phyloP scores from a whole-genome alignment of 1,140 invertebrate genomes.

The Dinothrombium tinctorium region DNA sequence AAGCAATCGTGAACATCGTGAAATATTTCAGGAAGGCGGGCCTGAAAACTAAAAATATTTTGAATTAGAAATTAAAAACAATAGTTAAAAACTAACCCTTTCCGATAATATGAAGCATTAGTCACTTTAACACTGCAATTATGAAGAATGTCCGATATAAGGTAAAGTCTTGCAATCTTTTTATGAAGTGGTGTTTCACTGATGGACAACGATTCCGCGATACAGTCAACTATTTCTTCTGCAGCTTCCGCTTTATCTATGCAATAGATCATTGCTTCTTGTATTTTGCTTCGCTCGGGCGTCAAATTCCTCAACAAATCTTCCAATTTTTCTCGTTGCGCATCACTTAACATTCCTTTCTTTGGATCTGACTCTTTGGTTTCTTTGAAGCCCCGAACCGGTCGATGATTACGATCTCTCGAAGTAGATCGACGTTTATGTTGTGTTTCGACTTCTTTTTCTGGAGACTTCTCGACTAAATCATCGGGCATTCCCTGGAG shows the following conservation, averaged over 20 bases:
- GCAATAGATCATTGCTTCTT: constrained; percentile 93
- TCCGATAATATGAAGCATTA: constrained; percentile 87
- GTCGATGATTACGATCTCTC: background rate
- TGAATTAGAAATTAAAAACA: no score
- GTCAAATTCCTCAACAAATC: constrained; percentile 64
- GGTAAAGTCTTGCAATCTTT: constrained; percentile 77
- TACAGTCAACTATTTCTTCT: constrained; percentile 80
- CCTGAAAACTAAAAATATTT: constrained; percentile 64
- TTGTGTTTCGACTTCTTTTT: background rate
- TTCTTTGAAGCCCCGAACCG: constrained; percentile 16
- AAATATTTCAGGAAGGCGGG: constrained; percentile 62
- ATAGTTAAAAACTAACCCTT: constrained; percentile 34
- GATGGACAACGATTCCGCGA: constrained; percentile 57
- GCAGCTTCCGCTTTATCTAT: constrained; percentile 92
- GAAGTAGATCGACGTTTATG: background rate
- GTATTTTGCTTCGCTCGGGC: constrained; percentile 59
- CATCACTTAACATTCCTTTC: constrained; percentile 54
- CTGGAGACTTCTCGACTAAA: constrained; percentile 19
- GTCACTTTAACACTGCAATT: constrained; percentile 88
- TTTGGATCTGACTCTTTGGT: background rate
- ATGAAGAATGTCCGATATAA: constrained; percentile 88
- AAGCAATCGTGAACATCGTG: constrained; percentile 49
- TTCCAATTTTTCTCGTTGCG: constrained; percentile 69
- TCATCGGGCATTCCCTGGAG: constrained; percentile 40
- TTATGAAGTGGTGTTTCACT: constrained; percentile 53